A percentile compares a stretch with the other conserved stretches of the same genome.
Evolutionary conservation across 2,113 vertebrate species (phyloP).

Genomic region (Seriola aureovittata): DNA sequence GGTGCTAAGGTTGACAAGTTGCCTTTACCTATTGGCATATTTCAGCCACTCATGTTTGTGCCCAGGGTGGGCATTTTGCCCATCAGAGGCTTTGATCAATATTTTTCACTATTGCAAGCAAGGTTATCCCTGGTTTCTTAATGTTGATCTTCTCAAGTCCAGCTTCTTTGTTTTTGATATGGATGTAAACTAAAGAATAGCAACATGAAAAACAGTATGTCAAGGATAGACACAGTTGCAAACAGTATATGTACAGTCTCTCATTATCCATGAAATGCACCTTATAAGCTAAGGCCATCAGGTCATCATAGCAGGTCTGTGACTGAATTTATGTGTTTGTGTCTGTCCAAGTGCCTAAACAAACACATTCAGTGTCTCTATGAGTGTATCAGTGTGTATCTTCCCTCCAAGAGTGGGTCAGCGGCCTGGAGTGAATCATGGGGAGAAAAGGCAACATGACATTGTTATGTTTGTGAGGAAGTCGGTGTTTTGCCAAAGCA

Average conservation of each 20-base stretch:
- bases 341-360: background rate
- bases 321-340: conserved; percentile 21
- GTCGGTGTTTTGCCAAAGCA: conserved; percentile 41
- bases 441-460: conserved; percentile 26
- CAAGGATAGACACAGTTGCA: too few relatives aligned
- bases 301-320: background rate
- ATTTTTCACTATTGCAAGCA: background rate
- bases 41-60: too few relatives aligned
- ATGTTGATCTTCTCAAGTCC: background rate
- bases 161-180: background rate
- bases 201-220: too few relatives aligned
- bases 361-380: conserved; percentile 11
- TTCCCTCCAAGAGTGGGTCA: conserved; percentile 40
- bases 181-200: too few relatives aligned
- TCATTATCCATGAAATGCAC: background rate
- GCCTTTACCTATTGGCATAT: too few relatives aligned
- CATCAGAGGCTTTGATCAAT: background rate
- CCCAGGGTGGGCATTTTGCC: too few relatives aligned
- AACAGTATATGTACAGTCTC: background rate
- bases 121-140: too few relatives aligned
- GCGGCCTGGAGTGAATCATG: conserved; percentile 42
- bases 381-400: conserved; percentile 27
- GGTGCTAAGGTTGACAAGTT: too few relatives aligned
- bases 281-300: background rate
- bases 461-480: conserved; percentile 65